A percentile compares a stretch with the other conserved stretches of the same genome.
Conservation (phyloP, 1,140 invertebrate genomes). For the Ceratosolen fusciceps region DNA sequence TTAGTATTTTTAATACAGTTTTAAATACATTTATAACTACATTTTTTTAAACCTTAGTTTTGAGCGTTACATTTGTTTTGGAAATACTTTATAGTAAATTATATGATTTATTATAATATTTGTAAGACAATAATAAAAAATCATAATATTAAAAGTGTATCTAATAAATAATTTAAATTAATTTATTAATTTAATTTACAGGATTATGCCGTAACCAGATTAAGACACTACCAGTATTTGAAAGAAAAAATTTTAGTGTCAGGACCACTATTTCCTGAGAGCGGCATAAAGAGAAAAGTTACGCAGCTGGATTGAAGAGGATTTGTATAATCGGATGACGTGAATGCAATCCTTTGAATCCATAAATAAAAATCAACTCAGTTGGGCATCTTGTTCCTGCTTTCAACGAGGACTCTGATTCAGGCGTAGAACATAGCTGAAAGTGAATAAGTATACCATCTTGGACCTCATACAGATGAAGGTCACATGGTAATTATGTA, state of each 20-base stretch:
- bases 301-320: conserved; percentile 57
- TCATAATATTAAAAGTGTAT: background rate
- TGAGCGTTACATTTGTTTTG: too few species aligned
- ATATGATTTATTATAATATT: too few species aligned
- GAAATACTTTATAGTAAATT: too few species aligned
- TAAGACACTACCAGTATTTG: conserved; percentile 73
- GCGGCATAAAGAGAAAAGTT: conserved; percentile 60
- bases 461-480: background rate
- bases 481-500: background rate
- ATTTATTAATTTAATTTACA: conserved; percentile 56
- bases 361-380: conserved; percentile 27
- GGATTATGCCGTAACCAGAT: conserved; percentile 74
- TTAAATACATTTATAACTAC: too few species aligned
- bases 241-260: conserved; percentile 73
- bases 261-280: conserved; percentile 53
- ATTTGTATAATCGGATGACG: conserved; percentile 11
- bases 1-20: too few species aligned
- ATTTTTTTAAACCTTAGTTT: too few species aligned
- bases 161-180: background rate
- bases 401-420: conserved; percentile 37
- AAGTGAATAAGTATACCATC: background rate
- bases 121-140: too few species aligned
- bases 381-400: conserved; percentile 22
- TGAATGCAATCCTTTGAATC: conserved; percentile 42
- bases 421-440: background rate